phyloP scores from a whole-genome alignment of 2,113 vertebrate species.

The Neolamprologus cancellatus region DNA sequence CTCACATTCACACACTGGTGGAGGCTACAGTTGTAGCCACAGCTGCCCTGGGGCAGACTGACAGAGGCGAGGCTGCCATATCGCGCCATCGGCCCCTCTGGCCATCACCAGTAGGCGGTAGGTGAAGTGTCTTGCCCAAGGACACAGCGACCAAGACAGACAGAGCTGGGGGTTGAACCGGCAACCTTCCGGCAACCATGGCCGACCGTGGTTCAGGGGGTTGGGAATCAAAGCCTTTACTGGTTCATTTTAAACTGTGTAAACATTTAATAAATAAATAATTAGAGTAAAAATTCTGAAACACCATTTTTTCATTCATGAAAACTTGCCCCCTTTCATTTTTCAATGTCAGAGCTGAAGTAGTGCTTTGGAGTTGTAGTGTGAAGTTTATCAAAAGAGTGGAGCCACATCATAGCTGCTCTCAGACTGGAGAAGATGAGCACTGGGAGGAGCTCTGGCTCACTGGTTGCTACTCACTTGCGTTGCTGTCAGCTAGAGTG shows the following conservation, averaged over 20 bases:
- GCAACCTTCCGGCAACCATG: background rate
- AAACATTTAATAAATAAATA: background rate
- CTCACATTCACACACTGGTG: background rate
- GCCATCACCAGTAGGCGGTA: fast-evolving
- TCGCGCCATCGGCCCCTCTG: fast-evolving
- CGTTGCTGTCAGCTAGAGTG: slow-evolving; percentile 88
- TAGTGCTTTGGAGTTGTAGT: background rate
- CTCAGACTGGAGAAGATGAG: background rate
- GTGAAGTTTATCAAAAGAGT: background rate
- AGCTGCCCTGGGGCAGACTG: background rate
- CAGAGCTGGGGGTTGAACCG: background rate
- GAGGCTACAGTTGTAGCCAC: background rate
- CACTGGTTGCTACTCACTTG: slow-evolving; percentile 72
- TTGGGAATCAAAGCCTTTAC: background rate
- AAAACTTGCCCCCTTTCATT: background rate
- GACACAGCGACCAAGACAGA: fast-evolving
- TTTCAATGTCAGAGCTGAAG: background rate
- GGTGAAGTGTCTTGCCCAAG: background rate
- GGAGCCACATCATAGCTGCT: background rate
- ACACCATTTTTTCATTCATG: background rate
- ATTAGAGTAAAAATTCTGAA: background rate
- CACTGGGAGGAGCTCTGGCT: background rate
- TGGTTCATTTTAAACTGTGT: background rate
- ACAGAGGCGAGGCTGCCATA: fast-evolving
- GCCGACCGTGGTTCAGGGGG: background rate